Conservation (phyloP, 2,113 vertebrate genomes). For the Lepus europaeus region DNA sequence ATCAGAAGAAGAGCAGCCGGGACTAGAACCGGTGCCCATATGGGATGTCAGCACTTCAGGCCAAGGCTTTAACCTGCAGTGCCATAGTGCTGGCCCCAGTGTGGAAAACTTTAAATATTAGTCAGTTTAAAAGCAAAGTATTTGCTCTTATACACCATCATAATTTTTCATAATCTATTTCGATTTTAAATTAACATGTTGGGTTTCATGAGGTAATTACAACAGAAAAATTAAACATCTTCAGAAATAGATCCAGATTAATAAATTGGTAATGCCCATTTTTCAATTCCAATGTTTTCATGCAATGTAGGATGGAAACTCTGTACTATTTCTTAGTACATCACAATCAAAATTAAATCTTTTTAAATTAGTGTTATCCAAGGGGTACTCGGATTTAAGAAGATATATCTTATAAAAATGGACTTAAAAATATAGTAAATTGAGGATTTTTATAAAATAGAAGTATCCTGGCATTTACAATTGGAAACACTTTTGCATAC, state of each 20-base stretch:
- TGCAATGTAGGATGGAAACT: background rate
- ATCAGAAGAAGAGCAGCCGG: no score
- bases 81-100: no score
- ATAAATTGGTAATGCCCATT: background rate
- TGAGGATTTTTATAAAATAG: background rate
- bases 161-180: conserved; percentile 33
- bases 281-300: conserved; percentile 3
- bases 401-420: conserved; percentile 22
- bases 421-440: background rate
- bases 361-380: background rate
- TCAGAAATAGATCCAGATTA: background rate
- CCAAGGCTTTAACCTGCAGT: no score
- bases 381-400: background rate
- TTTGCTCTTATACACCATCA: background rate
- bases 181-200: background rate
- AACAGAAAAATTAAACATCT: background rate
- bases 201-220: background rate
- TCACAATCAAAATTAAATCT: background rate
- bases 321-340: background rate
- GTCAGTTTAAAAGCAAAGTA: background rate
- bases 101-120: background rate
- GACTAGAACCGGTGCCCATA: no score
- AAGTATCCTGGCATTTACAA: background rate
- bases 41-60: no score
- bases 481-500: background rate